A percentile compares a stretch with the other conserved stretches of the same genome.
Conservation (phyloP, 2,888 invertebrate genomes). For the Gari tellinella region DNA sequence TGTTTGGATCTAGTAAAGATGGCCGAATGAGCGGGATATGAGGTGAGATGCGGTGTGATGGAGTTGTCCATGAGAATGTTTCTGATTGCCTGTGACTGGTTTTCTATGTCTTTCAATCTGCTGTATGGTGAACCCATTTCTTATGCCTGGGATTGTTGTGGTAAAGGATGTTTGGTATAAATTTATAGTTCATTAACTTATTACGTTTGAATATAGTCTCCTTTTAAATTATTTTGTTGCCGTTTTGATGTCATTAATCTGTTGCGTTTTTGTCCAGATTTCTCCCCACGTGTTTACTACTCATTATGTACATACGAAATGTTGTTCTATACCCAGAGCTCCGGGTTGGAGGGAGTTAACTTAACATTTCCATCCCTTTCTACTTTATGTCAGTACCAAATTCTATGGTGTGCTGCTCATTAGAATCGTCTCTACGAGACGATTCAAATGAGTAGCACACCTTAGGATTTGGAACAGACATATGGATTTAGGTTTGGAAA, state of each 20-base stretch:
- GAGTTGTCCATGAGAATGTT: neutral
- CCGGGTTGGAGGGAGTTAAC: no score
- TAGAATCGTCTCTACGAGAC: no score
- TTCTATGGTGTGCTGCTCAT: no score
- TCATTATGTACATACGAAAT: slow-evolving; percentile 31
- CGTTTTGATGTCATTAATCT: slow-evolving; percentile 61
- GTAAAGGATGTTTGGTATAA: slow-evolving; percentile 11
- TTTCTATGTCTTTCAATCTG: slow-evolving; percentile 16
- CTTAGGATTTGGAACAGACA: no score
- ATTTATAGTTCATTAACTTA: slow-evolving; percentile 26
- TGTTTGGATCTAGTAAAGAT: neutral
- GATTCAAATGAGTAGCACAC: no score
- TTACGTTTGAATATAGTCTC: slow-evolving; percentile 36
- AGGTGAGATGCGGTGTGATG: neutral
- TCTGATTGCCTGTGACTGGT: neutral
- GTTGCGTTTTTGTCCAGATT: slow-evolving; percentile 50
- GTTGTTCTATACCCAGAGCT: slow-evolving; percentile 16
- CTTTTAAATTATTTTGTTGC: slow-evolving; percentile 58
- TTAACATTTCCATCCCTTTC: no score
- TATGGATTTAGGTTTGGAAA: no score
- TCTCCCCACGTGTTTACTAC: slow-evolving; percentile 39
- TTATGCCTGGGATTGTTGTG: slow-evolving; percentile 21
- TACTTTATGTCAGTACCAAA: no score
- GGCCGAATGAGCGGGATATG: neutral
- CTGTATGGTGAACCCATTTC: slow-evolving; percentile 4